phyloP scores from a whole-genome alignment of 2,888 invertebrate genomes.

The Tinea trinotella region DNA sequence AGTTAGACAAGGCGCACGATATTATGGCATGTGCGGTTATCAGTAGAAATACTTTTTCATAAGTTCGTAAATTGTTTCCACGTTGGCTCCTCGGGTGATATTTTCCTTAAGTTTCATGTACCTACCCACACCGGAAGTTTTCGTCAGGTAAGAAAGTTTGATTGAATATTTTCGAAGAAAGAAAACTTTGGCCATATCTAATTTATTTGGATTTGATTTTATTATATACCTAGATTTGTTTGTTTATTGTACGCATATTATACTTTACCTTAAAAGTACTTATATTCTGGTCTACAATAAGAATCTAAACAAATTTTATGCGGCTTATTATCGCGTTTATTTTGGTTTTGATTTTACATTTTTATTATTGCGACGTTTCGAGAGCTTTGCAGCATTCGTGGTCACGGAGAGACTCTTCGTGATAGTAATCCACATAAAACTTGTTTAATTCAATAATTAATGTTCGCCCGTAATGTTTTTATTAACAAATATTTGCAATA shows the following conservation, averaged over 20 bases:
- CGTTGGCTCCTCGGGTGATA: conserved; percentile 12
- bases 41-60: not conserved
- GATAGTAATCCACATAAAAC: no score
- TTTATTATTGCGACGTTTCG: no score
- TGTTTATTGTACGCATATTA: not conserved
- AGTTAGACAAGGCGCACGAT: not conserved
- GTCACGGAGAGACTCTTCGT: no score
- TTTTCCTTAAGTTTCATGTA: conserved; percentile 9
- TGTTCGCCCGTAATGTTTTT: no score
- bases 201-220: conserved; percentile 32
- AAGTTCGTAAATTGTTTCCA: conserved; percentile 17
- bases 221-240: conserved; percentile 11
- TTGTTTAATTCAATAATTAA: no score
- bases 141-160: conserved; percentile 41
- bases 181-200: conserved; percentile 32
- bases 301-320: no score
- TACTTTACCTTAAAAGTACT: not conserved
- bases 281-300: no score
- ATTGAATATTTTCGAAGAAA: conserved; percentile 41
- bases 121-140: conserved; percentile 27
- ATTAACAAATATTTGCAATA: no score
- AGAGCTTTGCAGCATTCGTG: no score
- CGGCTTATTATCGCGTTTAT: no score
- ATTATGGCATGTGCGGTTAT: not conserved
- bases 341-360: no score